Percentiles rank a stretch among this genome's conserved stretches.
These are phyloP conservation scores for Melanerpes aurifrons DNA, from an alignment of 2,113 vertebrate species.

Conservation along the genomic window DNA sequence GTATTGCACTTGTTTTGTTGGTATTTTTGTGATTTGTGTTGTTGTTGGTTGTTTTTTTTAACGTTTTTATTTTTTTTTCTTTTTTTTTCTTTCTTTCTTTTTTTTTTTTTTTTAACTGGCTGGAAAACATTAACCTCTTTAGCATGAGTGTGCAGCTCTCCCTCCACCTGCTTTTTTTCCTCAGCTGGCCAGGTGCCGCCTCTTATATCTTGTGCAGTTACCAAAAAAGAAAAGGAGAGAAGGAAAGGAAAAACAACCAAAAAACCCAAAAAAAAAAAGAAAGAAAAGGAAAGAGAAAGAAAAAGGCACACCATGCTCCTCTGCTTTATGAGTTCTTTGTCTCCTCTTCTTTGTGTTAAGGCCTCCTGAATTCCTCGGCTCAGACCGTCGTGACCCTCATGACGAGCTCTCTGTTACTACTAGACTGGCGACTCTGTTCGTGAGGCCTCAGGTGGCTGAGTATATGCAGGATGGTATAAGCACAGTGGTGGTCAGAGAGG, in stretches of 20 bases:
- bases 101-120: neutral
- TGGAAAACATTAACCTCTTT: slow-evolving; percentile 50
- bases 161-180: slow-evolving; percentile 47
- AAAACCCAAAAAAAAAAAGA: neutral
- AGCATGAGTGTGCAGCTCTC: slow-evolving; percentile 45
- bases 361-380: slow-evolving; percentile 76
- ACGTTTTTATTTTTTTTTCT: neutral
- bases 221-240: slow-evolving; percentile 39
- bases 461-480: slow-evolving; percentile 96
- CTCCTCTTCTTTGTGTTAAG: slow-evolving; percentile 69
- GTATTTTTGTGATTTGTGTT: slow-evolving; percentile 22
- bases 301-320: slow-evolving; percentile 72
- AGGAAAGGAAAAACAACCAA: neutral
- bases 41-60: neutral
- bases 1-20: slow-evolving; percentile 74
- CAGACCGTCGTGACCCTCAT: slow-evolving; percentile 99
- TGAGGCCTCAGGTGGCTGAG: slow-evolving; percentile 94
- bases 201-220: slow-evolving; percentile 69
- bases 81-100: neutral
- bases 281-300: slow-evolving; percentile 57
- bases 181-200: slow-evolving; percentile 65
- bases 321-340: slow-evolving; percentile 64
- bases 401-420: slow-evolving; percentile 93
- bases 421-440: slow-evolving; percentile 86
- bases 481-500: slow-evolving; percentile 93